These are phyloP conservation scores for Jaculus jaculus DNA, from an alignment of 2,113 vertebrate genomes.

Conservation along the genomic window DNA sequence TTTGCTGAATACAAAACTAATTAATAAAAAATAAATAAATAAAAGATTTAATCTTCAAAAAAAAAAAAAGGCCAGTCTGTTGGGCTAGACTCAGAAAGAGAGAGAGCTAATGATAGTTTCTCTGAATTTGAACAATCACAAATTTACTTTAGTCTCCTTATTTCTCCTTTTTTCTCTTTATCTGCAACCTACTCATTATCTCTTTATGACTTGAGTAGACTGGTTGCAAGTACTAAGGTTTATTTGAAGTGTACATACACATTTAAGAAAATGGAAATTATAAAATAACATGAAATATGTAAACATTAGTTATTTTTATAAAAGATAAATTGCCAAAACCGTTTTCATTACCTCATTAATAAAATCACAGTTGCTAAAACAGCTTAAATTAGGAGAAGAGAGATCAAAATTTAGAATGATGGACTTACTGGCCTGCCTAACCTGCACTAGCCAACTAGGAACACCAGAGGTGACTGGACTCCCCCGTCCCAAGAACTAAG, in stretches of 20 bases:
- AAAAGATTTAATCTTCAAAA: background rate
- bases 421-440: background rate
- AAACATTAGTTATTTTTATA: slow-evolving; percentile 55
- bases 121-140: background rate
- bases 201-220: background rate
- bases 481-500: too few relatives aligned
- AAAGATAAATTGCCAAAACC: slow-evolving; percentile 18
- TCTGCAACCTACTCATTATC: background rate
- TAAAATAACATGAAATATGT: background rate
- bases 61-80: background rate
- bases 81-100: background rate
- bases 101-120: background rate
- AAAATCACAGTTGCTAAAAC: background rate
- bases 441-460: too few relatives aligned
- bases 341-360: slow-evolving; percentile 18
- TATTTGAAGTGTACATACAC: background rate
- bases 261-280: slow-evolving; percentile 22
- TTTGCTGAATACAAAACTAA: too few relatives aligned
- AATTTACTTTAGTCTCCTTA: background rate
- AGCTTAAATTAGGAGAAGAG: slow-evolving; percentile 25
- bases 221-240: background rate
- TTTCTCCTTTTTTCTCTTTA: background rate
- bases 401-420: slow-evolving; percentile 34
- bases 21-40: too few relatives aligned
- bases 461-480: too few relatives aligned